Percentiles rank a stretch among this genome's conserved stretches.
Evolutionary conservation across 2,888 invertebrate genomes (phyloP).

Genomic region (Catotricha subobsoleta): DNA sequence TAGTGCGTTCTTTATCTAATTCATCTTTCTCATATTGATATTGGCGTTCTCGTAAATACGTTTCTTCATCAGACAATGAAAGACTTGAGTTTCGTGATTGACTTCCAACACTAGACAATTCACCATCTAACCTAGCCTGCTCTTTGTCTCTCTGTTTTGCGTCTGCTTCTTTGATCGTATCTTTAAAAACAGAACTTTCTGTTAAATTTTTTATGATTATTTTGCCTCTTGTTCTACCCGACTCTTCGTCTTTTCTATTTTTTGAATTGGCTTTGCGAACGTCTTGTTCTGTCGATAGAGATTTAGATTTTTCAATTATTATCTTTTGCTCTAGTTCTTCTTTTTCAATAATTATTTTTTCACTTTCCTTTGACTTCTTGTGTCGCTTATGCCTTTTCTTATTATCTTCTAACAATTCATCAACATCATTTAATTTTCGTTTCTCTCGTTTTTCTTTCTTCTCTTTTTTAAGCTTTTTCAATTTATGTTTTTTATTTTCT

Average conservation of each 20-base stretch:
- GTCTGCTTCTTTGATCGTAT: constrained; percentile 44
- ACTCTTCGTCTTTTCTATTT: neutral
- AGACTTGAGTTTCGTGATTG: constrained; percentile 17
- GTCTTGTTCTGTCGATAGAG: neutral
- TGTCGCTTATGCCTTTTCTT: constrained; percentile 13
- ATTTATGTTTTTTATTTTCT: constrained; percentile 20
- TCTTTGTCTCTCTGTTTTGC: constrained; percentile 41
- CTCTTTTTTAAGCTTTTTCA: constrained; percentile 22
- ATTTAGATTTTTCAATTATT: constrained; percentile 7
- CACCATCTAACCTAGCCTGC: no score
- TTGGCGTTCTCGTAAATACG: constrained; percentile 16
- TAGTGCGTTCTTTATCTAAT: no score
- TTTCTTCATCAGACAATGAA: constrained; percentile 28
- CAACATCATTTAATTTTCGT: neutral
- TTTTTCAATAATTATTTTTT: neutral
- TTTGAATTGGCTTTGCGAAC: neutral
- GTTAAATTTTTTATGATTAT: constrained; percentile 52
- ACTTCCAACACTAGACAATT: no score
- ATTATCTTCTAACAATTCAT: no score
- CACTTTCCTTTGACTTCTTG: constrained; percentile 16
- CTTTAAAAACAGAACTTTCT: constrained; percentile 45
- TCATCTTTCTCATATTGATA: constrained; percentile 4
- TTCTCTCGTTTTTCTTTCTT: constrained; percentile 20
- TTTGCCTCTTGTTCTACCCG: constrained; percentile 29
- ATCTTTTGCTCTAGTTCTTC: constrained; percentile 1